phyloP scores from a whole-genome alignment of 2,113 vertebrate species.

The Aleadryas rufinucha region DNA sequence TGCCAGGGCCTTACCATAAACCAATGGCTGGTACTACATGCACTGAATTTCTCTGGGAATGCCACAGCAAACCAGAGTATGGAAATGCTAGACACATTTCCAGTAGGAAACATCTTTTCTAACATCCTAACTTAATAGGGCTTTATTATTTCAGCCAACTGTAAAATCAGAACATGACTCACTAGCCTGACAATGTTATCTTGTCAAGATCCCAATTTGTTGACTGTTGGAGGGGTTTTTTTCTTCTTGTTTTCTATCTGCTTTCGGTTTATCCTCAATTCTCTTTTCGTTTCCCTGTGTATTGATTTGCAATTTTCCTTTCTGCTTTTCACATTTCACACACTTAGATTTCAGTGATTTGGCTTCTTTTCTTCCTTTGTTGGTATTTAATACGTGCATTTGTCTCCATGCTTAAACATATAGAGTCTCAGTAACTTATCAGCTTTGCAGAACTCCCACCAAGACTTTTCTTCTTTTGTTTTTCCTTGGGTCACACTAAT shows the following conservation, averaged over 20 bases:
- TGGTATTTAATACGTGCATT: neutral
- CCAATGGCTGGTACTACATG: neutral
- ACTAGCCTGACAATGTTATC: neutral
- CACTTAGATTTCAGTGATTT: conserved; percentile 18
- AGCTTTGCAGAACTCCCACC: neutral
- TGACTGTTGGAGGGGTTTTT: neutral
- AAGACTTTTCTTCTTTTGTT: neutral
- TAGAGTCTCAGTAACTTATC: neutral
- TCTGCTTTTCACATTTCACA: conserved; percentile 35
- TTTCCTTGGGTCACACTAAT: neutral
- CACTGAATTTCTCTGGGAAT: neutral
- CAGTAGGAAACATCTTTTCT: conserved; percentile 5
- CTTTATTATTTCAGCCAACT: conserved; percentile 38
- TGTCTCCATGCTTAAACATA: neutral
- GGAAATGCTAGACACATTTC: neutral
- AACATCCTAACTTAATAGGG: conserved; percentile 10
- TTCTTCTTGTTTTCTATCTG: neutral
- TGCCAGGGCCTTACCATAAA: neutral
- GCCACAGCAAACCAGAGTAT: neutral
- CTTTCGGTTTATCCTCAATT: conserved; percentile 22
- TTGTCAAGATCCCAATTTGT: conserved; percentile 19
- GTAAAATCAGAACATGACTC: conserved; percentile 24
- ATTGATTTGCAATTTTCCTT: conserved; percentile 56
- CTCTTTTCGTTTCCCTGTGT: conserved; percentile 25
- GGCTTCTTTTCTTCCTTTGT: neutral